Evolutionary conservation across 35 echinoderm and acorn worm genomes (phyloP).

Genomic region (Patiria miniata): DNA sequence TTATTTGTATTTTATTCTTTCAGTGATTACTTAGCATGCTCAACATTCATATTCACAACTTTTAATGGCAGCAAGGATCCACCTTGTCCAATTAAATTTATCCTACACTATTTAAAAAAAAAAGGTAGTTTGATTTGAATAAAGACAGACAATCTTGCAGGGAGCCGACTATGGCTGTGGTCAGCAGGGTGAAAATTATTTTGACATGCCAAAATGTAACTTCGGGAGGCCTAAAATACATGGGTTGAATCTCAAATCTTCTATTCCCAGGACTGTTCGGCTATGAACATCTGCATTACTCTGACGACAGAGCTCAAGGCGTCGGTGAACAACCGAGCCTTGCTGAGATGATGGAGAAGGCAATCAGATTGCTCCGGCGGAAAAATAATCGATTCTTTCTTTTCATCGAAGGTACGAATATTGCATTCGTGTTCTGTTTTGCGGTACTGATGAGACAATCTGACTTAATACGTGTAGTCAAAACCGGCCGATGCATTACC

Average conservation of each 20-base stretch:
- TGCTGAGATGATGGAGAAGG: conserved; percentile 74
- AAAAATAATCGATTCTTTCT: conserved; percentile 68
- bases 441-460: too few relatives aligned
- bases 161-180: background rate
- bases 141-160: background rate
- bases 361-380: conserved; percentile 45
- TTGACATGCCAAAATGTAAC: background rate
- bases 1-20: too few relatives aligned
- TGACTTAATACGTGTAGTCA: too few relatives aligned
- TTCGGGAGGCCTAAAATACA: too few relatives aligned
- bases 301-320: conserved; percentile 30
- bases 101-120: too few relatives aligned
- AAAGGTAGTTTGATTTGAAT: too few relatives aligned
- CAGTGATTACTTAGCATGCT: too few relatives aligned
- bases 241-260: too few relatives aligned
- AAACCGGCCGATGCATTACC: too few relatives aligned
- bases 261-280: conserved; percentile 53
- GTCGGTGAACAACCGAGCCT: conserved; percentile 51
- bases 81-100: too few relatives aligned
- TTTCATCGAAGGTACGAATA: conserved; percentile 47
- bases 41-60: too few relatives aligned
- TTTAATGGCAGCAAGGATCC: too few relatives aligned
- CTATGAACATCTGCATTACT: conserved; percentile 55
- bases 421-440: background rate
- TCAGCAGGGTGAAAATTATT: background rate